phyloP scores from a whole-genome alignment of 2,888 invertebrate species.

The Corbicula japonica region DNA sequence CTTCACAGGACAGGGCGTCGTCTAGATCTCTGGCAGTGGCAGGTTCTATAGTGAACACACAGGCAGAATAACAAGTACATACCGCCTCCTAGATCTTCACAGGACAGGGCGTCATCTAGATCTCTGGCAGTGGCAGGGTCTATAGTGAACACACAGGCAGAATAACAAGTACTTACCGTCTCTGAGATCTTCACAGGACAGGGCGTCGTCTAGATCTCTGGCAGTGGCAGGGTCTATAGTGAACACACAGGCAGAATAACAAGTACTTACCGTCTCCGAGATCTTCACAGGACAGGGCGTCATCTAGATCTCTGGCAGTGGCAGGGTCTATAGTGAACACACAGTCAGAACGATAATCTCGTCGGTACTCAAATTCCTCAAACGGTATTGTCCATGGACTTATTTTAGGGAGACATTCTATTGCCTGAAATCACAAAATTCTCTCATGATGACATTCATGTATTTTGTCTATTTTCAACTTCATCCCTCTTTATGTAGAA shows the following conservation, averaged over 20 bases:
- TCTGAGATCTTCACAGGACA: too few relatives aligned
- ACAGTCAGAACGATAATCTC: conserved; percentile 89
- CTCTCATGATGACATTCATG: too few relatives aligned
- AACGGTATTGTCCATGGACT: conserved; percentile 84
- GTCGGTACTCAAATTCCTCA: conserved; percentile 82
- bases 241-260: conserved; percentile 89
- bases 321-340: conserved; percentile 98
- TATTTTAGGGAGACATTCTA: conserved; percentile 79
- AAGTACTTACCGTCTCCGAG: conserved; percentile 89
- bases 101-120: too few relatives aligned
- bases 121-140: too few relatives aligned
- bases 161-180: too few relatives aligned
- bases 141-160: too few relatives aligned
- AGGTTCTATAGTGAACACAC: conserved; percentile 99
- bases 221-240: too few relatives aligned
- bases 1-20: conserved; percentile 91
- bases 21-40: conserved; percentile 96
- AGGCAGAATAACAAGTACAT: too few relatives aligned
- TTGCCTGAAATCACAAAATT: conserved; percentile 73
- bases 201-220: too few relatives aligned
- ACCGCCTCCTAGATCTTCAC: too few relatives aligned
- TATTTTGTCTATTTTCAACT: too few relatives aligned
- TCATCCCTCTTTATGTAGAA: too few relatives aligned
- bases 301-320: conserved; percentile 97
- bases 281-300: conserved; percentile 94